Evolutionary conservation across 2,888 invertebrate genomes (phyloP).

Genomic region (Trilocha varians): DNA sequence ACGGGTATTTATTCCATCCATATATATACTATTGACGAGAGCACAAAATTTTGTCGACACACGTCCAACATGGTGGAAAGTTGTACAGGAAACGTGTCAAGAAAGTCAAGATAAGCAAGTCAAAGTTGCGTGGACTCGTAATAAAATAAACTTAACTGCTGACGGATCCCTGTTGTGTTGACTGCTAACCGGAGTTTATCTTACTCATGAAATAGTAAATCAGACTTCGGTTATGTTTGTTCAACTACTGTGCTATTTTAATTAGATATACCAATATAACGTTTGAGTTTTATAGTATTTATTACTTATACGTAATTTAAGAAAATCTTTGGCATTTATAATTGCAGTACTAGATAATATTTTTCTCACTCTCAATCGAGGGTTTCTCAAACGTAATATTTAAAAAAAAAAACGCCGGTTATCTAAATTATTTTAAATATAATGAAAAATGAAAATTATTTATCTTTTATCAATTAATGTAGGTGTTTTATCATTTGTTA

Average conservation of each 20-base stretch:
- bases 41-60: conserved; percentile 37
- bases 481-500: too few species aligned
- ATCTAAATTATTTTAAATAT: too few species aligned
- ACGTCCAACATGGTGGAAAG: conserved; percentile 44
- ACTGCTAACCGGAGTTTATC: not conserved
- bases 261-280: too few species aligned
- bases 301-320: too few species aligned
- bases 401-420: too few species aligned
- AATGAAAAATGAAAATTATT: too few species aligned
- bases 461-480: too few species aligned
- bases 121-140: conserved; percentile 36
- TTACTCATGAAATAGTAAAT: not conserved
- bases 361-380: too few species aligned
- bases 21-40: conserved; percentile 35
- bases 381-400: too few species aligned
- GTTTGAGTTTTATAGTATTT: not conserved
- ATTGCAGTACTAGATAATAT: too few species aligned
- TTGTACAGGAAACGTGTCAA: conserved; percentile 38
- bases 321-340: too few species aligned
- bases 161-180: conserved; percentile 14
- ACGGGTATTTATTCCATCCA: too few species aligned
- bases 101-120: conserved; percentile 37
- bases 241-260: not conserved
- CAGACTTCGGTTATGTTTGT: not conserved
- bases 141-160: conserved; percentile 45